Conservation (phyloP, 2,888 invertebrate species). For the Panopea generosa region DNA sequence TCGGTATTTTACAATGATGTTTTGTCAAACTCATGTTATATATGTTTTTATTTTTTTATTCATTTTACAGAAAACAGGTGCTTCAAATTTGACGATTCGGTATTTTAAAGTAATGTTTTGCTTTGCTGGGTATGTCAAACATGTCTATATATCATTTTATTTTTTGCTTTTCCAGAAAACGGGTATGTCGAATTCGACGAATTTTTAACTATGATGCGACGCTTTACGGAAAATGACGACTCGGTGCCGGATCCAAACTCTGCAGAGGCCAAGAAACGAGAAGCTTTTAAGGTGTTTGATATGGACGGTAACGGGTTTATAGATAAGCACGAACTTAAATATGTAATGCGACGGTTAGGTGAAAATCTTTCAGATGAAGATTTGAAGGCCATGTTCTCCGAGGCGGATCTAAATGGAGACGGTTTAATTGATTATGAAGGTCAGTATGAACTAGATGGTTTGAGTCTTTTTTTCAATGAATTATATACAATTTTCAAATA, state of each 20-base stretch:
- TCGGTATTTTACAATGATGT: no score
- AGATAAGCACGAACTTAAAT: constrained; percentile 82
- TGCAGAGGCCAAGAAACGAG: constrained; percentile 70
- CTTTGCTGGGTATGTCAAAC: no score
- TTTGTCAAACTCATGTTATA: no score
- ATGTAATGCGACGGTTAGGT: constrained; percentile 82
- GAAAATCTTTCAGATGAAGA: constrained; percentile 83
- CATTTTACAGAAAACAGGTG: no score
- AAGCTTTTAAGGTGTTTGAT: constrained; percentile 79
- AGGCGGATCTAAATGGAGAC: constrained; percentile 83
- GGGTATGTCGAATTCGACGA: constrained; percentile 82
- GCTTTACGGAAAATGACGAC: constrained; percentile 69
- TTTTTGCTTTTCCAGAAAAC: constrained; percentile 70
- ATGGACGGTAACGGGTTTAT: constrained; percentile 83
- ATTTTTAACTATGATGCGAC: constrained; percentile 80
- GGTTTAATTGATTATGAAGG: constrained; percentile 84
- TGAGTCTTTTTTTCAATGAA: no score
- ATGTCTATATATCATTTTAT: no score
- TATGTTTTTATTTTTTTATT: no score
- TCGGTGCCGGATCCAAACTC: constrained; percentile 32
- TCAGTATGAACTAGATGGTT: no score
- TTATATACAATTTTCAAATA: no score
- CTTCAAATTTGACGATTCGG: no score
- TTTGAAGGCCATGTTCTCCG: constrained; percentile 82
- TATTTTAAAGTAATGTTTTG: no score